Base-by-base conservation (phyloP, 30 jellyfish, hydroid and myxozoan species). In the Catostylus mosaicus region DNA sequence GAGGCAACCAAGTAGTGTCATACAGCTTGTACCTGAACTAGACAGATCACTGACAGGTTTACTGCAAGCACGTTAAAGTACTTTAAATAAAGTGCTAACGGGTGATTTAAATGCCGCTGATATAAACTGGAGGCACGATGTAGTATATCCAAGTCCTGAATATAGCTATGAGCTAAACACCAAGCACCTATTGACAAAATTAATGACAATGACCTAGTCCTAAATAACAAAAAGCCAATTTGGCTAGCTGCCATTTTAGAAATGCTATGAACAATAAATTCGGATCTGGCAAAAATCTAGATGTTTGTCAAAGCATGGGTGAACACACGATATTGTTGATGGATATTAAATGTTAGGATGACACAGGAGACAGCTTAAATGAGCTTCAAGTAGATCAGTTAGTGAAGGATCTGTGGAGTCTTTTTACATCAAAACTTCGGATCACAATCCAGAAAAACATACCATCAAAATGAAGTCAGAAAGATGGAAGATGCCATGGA, bases 91-190 rank as follows among this genome's bases (percentile, higher is more conserved):
- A 16, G 12, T 43, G 56, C 56, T 43, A 43, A 43, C 56, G 8
- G 56, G 56, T 43, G 56, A 43, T 16, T 43, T 43, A 6, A 43
- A 43, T 43, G 56, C 56, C 16, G 12, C 56, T 43, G 16, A 16
- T 16, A 43, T 6, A 43, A 70, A 63, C 27, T 79, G 82, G 90
- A 35, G 64, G 46, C 29, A 62, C 30, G 61, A n/a, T 50, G 3
- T 56, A 19, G 50, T 62, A 43, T 73, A 79, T 24, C 56, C 50
- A 65, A 45, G 64, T 34, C 90, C 90, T 54, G 82, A 77, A 63
- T 77, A 77, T 77, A 81, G 89, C 35, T 36, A 35, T 54, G 63
- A 67, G 60, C 37, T 77, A 57, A 77, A n/a, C n/a, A 64, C 54
- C 36, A 79, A 67, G 3, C 57, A 18, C 45, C 45, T 29, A 74